These are phyloP conservation scores for Stramonita haemastoma DNA, from an alignment of 2,888 invertebrate species.

Conservation along the genomic window DNA sequence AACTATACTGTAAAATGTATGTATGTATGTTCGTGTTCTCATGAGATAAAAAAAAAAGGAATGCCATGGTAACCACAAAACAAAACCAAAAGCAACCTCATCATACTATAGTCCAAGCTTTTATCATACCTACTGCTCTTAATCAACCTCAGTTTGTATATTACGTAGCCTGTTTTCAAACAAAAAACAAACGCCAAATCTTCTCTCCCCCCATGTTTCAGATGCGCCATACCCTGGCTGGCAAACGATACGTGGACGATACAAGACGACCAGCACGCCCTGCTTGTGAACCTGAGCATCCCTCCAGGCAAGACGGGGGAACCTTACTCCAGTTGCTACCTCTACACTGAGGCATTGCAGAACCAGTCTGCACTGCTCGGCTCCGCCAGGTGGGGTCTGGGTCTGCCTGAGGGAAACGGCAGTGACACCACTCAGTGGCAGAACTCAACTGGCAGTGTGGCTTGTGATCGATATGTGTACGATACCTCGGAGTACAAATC, in stretches of 20 bases:
- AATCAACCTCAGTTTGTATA: too few species aligned
- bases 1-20: too few species aligned
- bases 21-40: too few species aligned
- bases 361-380: neutral
- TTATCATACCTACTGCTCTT: too few species aligned
- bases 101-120: too few species aligned
- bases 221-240: conserved; percentile 24
- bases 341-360: neutral
- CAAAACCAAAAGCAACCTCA: too few species aligned
- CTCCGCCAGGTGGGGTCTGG: neutral
- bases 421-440: neutral
- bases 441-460: too few species aligned
- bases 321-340: neutral
- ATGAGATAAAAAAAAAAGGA: too few species aligned
- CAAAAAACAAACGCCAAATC: too few species aligned
- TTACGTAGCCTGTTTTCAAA: too few species aligned
- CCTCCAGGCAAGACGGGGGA: neutral
- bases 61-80: too few species aligned
- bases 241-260: conserved; percentile 13
- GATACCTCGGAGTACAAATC: neutral
- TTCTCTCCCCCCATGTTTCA: neutral
- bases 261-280: neutral
- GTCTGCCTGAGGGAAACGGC: neutral
- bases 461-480: neutral
- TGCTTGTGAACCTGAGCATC: neutral